Evolutionary conservation across 2,888 invertebrate species (phyloP), one percentile per base, ranked within the genome.

Genomic region (Drymonia ruficornis): DNA sequence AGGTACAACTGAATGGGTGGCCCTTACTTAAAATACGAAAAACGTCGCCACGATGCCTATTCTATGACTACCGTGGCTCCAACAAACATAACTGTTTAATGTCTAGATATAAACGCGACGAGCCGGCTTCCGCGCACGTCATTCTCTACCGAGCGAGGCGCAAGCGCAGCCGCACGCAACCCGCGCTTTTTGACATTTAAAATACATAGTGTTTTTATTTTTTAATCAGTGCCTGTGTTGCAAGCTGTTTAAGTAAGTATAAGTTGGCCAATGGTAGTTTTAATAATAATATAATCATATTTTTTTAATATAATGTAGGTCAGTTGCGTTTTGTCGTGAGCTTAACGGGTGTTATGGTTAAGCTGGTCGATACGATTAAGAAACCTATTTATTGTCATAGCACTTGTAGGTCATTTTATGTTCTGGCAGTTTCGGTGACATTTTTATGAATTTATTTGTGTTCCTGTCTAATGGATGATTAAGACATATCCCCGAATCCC

Each of bases 41-140:
- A 70, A 65, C 58, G 61, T 67, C 63, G 72, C 65, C 58, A 57
- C 58, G 59, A 56, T 63, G 80, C 68, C 81, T 68, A 54, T 67
- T 86, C 84, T 84, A 76, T 71, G 61, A 72, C 54, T 65, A 70
- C 68, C 65, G 69, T 79, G 72, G 78, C 78, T 80, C 80, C 79
- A 80, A 81, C 79, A 79, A 87, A 89, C 79, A 83, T 91, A 92
- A 92, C 91, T 90, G 91, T 91, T 86, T 78, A 78, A 84, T 85
- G 84, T 82, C 83, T 87, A 86, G 83, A 89, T 90, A 91, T 90
- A 91, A 89, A 85, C 81, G 76, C 70, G 70, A 72, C 65, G 69
- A 63, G 77, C 62, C 77, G 72, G 84, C 83, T 90, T 91, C 90
- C 89, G 89, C 82, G 85, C 81, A 84, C 89, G 88, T 91, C 91